phyloP scores from a whole-genome alignment of 2,888 invertebrate genomes.

The Phaedon cochleariae region DNA sequence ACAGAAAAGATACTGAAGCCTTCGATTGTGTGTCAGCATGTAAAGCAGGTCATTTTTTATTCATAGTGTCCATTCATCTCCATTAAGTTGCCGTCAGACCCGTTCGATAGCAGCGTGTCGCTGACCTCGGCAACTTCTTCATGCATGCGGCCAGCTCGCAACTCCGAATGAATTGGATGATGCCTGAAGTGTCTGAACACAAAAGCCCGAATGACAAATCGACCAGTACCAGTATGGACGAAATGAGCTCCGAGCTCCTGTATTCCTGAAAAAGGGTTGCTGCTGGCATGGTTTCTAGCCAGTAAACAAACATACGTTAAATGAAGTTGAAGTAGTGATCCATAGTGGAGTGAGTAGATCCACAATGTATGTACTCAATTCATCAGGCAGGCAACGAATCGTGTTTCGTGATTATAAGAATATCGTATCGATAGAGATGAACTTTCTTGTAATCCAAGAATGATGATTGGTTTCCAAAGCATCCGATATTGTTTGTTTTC shows the following conservation, averaged over 20 bases:
- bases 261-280: too few species aligned
- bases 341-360: too few species aligned
- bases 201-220: not conserved
- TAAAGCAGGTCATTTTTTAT: not conserved
- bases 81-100: not conserved
- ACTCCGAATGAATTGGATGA: not conserved
- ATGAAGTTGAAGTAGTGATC: too few species aligned
- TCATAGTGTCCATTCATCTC: not conserved
- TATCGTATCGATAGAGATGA: too few species aligned
- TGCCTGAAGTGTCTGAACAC: not conserved
- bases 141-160: not conserved
- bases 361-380: too few species aligned
- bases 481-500: too few species aligned
- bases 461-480: too few species aligned
- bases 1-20: not conserved
- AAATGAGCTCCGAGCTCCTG: not conserved
- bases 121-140: not conserved
- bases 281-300: too few species aligned
- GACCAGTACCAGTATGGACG: not conserved
- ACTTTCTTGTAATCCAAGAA: too few species aligned
- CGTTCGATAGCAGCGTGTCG: not conserved
- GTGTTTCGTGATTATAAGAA: too few species aligned
- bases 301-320: too few species aligned
- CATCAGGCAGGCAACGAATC: too few species aligned
- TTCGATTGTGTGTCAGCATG: constrained; percentile 1